A percentile compares a stretch with the other conserved stretches of the same genome.
phyloP scores from a whole-genome alignment of 2,888 invertebrate genomes.

The Thecocarcelia acutangulata region DNA sequence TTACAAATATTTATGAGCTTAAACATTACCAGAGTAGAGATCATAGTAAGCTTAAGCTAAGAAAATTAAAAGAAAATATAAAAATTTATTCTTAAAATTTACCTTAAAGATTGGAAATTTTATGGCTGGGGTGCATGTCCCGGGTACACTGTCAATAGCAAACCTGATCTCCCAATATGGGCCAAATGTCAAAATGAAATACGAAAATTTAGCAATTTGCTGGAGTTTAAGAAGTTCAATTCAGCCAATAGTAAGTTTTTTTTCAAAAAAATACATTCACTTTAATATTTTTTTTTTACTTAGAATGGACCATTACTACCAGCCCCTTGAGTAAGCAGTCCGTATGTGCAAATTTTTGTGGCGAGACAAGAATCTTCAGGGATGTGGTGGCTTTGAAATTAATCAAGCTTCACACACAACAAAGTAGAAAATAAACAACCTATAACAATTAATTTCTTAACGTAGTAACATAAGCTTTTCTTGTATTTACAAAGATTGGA shows the following conservation, averaged over 20 bases:
- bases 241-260: constrained; percentile 42
- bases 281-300: not conserved
- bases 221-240: constrained; percentile 11
- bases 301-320: constrained; percentile 10
- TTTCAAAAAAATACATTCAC: not conserved
- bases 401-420: constrained; percentile 15
- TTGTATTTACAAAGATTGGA: constrained; percentile 18
- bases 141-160: not conserved
- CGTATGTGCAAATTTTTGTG: constrained; percentile 9
- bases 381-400: constrained; percentile 13
- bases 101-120: constrained; percentile 48
- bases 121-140: constrained; percentile 50
- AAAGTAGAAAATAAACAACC: constrained; percentile 18
- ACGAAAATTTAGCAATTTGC: constrained; percentile 30
- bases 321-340: not conserved
- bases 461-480: not conserved
- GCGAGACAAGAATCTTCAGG: constrained; percentile 1
- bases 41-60: constrained; percentile 25
- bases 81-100: not conserved
- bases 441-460: no score
- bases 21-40: not conserved
- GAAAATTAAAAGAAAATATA: not conserved
- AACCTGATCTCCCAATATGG: constrained; percentile 29
- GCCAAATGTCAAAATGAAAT: constrained; percentile 20
- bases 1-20: constrained; percentile 23